These are phyloP conservation scores for Myotis myotis DNA, from an alignment of 2,797 vertebrate genomes.

Conservation along the genomic window DNA sequence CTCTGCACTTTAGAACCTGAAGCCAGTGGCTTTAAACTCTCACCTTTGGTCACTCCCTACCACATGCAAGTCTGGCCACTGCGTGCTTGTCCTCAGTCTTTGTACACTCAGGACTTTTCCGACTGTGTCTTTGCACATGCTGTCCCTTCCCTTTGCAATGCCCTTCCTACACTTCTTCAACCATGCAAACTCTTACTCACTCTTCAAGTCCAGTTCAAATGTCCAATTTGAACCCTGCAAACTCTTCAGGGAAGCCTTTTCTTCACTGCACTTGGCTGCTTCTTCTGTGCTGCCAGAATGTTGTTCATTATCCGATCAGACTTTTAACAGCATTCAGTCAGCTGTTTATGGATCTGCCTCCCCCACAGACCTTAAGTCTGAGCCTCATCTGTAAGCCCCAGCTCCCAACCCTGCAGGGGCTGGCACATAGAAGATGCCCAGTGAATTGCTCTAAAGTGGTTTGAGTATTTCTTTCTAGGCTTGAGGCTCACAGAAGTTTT, in stretches of 20 bases:
- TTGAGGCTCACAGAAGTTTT: background rate
- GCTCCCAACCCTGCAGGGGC: background rate
- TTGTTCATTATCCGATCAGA: background rate
- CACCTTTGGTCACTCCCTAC: background rate
- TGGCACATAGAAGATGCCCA: background rate
- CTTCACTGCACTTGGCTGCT: background rate
- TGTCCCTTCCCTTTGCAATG: background rate
- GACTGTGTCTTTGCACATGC: too few relatives aligned
- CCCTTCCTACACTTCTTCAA: background rate
- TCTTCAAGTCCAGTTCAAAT: background rate
- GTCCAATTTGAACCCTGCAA: background rate
- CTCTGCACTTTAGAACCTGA: background rate
- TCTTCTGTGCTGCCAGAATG: background rate
- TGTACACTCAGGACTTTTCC: background rate
- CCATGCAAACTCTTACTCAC: background rate
- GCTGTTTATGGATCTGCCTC: background rate
- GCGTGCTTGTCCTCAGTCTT: background rate
- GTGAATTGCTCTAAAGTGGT: background rate
- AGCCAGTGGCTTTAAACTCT: background rate
- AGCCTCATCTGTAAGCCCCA: background rate
- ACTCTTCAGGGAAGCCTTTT: background rate
- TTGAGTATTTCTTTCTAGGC: background rate
- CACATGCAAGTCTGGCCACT: background rate
- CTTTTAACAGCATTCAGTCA: background rate
- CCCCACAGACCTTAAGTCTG: background rate